Base-by-base conservation (phyloP, 2,888 invertebrate species). In the Dolichopus griseipennis region DNA sequence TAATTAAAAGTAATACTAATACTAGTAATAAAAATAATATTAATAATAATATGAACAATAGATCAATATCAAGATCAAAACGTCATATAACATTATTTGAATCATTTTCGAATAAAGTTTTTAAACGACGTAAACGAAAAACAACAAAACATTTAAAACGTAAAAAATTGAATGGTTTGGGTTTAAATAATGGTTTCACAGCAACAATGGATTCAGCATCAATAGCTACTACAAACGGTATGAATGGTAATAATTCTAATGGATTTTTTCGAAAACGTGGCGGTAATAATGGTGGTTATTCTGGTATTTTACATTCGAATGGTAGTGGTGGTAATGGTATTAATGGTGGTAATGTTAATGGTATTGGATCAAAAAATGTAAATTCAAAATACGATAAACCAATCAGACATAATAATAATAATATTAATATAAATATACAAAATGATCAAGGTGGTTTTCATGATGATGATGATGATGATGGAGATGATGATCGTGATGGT, bases 401-500 rank as follows among this genome's bases (percentile, higher is more conserved):
- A 20, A 37, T 64, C 9, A 6, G 64, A 34, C 64, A 64, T n/a
- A 37, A 64, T 37, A 64, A 43, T 43, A n/a, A n/a, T n/a, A n/a
- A n/a, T n/a, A n/a, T n/a, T 37, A 64, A 27, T 27, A 52, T 52
- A 18, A 52, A 52, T 52, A 15, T 64, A 34, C 64, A 64, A 64
- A 64, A 37, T 37, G 64, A 64, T 37, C n/a, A 64, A 33, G 33
- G 34, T n/a, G 18, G 8, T 63, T 27, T 63, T 7, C 27, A 63
- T 63, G 27, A 63, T 63, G 64, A 64, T 20, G 64, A 64, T 20
- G 64, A 64, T n/a, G 33, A 9, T 1, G 64, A 37, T 37, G 71
- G 68, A n/a, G 71, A 69, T 15, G 70, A 71, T 22, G 69, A 70
- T 9, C 68, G 70, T n/a, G 67, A 71, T 9, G 68, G 69, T 22